phyloP scores from a whole-genome alignment of 1,140 invertebrate genomes.

The Cyphomyrmex costatus region DNA sequence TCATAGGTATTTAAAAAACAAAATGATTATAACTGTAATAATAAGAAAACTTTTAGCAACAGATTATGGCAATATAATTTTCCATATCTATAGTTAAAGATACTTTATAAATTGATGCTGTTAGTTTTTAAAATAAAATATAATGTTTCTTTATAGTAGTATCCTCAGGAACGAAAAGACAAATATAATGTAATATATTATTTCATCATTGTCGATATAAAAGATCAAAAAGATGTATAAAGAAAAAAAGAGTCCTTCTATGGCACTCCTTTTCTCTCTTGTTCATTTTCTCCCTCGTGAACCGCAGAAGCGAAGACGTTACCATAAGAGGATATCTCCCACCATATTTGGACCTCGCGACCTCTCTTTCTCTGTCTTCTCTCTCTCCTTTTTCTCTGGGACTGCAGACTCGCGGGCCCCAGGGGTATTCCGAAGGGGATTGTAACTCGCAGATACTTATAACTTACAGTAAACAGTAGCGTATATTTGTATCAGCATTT shows the following conservation, averaged over 20 bases:
- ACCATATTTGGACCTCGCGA: constrained; percentile 73
- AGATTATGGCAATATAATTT: neutral
- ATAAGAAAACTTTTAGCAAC: constrained; percentile 1
- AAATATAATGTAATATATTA: neutral
- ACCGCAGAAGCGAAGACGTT: constrained; percentile 79
- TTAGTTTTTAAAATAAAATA: neutral
- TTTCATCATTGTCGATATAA: constrained; percentile 14
- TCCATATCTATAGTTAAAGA: neutral
- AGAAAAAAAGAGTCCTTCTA: constrained; percentile 18
- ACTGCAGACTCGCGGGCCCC: constrained; percentile 8
- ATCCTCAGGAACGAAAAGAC: neutral
- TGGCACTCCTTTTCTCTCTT: constrained; percentile 58
- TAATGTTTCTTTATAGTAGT: neutral
- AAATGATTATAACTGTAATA: constrained; percentile 14
- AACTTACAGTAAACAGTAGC: constrained; percentile 18
- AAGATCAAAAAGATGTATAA: neutral
- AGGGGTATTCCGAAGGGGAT: constrained; percentile 21
- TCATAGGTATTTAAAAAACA: neutral
- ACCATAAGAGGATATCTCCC: constrained; percentile 84
- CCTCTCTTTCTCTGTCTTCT: neutral
- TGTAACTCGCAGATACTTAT: constrained; percentile 29
- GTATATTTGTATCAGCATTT: constrained; percentile 5
- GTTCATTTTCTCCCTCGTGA: constrained; percentile 67
- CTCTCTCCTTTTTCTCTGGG: constrained; percentile 33
- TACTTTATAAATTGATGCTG: neutral